These are phyloP conservation scores for Alviniconcha strummeri DNA, from an alignment of 2,888 invertebrate genomes.

Conservation along the genomic window DNA sequence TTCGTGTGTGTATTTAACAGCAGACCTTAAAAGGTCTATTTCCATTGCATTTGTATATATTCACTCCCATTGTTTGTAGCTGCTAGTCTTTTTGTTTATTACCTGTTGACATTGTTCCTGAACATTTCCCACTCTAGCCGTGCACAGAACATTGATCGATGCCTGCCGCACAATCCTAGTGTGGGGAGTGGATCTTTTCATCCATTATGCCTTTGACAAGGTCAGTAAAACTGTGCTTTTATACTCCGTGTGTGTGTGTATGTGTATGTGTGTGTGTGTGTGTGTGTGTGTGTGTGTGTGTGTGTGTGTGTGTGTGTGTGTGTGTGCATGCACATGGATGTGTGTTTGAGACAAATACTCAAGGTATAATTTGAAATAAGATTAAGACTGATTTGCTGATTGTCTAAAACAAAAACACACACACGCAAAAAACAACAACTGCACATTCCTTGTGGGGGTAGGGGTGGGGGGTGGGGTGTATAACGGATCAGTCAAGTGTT, in stretches of 20 bases:
- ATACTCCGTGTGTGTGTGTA: neutral
- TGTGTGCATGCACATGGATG: neutral
- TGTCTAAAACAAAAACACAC: no score
- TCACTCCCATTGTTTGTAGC: no score
- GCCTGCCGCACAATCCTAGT: constrained; percentile 67
- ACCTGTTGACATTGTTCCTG: no score
- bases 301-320: neutral
- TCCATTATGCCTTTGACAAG: constrained; percentile 65
- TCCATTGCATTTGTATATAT: no score
- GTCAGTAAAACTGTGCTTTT: constrained; percentile 40
- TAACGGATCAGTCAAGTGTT: no score
- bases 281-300: constrained; percentile 3
- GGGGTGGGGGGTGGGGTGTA: neutral
- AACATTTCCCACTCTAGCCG: constrained; percentile 23
- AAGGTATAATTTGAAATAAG: no score
- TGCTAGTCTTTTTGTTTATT: no score
- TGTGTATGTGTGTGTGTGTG: constrained; percentile 10
- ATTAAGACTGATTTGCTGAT: no score
- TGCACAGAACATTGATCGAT: constrained; percentile 67
- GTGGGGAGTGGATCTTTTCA: constrained; percentile 63
- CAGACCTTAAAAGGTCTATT: no score
- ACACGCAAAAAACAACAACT: no score
- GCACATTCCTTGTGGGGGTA: neutral
- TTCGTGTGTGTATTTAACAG: no score
- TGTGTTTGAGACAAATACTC: neutral